These are phyloP conservation scores for Ochropacha duplaris DNA, from an alignment of 2,888 invertebrate genomes.

Conservation along the genomic window DNA sequence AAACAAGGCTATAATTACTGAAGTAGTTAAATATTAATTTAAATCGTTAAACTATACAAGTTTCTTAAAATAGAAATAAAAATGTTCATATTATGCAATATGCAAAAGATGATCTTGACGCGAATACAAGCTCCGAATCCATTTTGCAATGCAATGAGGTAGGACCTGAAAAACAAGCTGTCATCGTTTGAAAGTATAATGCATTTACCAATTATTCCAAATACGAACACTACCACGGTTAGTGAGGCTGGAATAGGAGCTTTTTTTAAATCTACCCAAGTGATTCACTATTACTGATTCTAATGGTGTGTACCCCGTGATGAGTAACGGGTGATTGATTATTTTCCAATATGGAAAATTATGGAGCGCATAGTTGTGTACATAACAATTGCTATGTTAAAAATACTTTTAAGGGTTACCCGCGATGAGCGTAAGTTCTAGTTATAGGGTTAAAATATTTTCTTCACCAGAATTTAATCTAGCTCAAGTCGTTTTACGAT, in stretches of 20 bases:
- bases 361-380: no score
- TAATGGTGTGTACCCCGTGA: no score
- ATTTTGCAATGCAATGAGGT: conserved; percentile 14
- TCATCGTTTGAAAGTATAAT: conserved; percentile 22
- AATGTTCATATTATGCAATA: conserved; percentile 8
- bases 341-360: no score
- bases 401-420: no score
- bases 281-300: no score
- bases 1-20: neutral
- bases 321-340: no score
- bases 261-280: neutral
- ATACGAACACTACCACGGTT: neutral
- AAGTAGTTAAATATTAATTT: neutral
- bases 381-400: no score
- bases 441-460: neutral
- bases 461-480: no score
- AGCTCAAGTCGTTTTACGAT: neutral
- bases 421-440: neutral
- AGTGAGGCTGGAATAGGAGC: neutral
- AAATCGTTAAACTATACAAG: neutral
- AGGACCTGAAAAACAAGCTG: conserved; percentile 13
- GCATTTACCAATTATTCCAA: conserved; percentile 1
- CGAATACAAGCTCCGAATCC: conserved; percentile 14
- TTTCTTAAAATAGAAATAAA: neutral
- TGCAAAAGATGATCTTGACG: conserved; percentile 13